These are phyloP conservation scores for Entomobrya proxima DNA, from an alignment of 2,888 invertebrate species.

Conservation along the genomic window DNA sequence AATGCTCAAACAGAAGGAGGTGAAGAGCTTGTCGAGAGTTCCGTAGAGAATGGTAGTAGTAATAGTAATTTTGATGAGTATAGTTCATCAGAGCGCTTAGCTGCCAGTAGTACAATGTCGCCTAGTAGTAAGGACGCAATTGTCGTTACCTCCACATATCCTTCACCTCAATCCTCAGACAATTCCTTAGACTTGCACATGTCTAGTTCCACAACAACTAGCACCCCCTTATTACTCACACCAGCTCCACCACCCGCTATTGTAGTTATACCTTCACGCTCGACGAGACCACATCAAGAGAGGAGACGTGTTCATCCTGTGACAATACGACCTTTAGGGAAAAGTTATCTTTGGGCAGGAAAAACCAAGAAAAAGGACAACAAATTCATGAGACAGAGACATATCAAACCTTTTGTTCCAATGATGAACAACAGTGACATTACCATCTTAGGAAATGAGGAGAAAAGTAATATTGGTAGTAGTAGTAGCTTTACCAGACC, in stretches of 20 bases:
- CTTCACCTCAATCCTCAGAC: neutral
- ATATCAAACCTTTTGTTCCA: slow-evolving; percentile 53
- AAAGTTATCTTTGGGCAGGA: slow-evolving; percentile 60
- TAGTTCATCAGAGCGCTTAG: slow-evolving; percentile 47
- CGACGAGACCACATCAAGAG: slow-evolving; percentile 20
- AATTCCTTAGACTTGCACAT: slow-evolving; percentile 32
- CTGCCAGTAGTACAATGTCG: slow-evolving; percentile 51
- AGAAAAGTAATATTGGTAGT: neutral
- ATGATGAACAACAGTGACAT: slow-evolving; percentile 52
- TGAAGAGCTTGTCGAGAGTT: slow-evolving; percentile 13
- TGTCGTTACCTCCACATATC: neutral
- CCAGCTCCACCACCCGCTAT: slow-evolving; percentile 55
- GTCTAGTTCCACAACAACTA: slow-evolving; percentile 44
- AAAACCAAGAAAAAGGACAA: slow-evolving; percentile 39
- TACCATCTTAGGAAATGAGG: slow-evolving; percentile 12
- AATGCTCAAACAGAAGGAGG: neutral
- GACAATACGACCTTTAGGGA: slow-evolving; percentile 62
- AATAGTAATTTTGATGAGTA: slow-evolving; percentile 15
- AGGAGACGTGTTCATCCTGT: slow-evolving; percentile 52
- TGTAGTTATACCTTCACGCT: slow-evolving; percentile 39
- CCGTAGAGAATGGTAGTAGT: slow-evolving; percentile 18
- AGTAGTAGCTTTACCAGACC: slow-evolving; percentile 21
- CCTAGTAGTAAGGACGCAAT: no score
- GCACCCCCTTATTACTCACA: slow-evolving; percentile 22
- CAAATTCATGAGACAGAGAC: slow-evolving; percentile 35